Percentiles rank a stretch among this genome's conserved stretches.
Evolutionary conservation across 2,797 vertebrate species (phyloP).

Genomic region (Anguilla obscura): DNA sequence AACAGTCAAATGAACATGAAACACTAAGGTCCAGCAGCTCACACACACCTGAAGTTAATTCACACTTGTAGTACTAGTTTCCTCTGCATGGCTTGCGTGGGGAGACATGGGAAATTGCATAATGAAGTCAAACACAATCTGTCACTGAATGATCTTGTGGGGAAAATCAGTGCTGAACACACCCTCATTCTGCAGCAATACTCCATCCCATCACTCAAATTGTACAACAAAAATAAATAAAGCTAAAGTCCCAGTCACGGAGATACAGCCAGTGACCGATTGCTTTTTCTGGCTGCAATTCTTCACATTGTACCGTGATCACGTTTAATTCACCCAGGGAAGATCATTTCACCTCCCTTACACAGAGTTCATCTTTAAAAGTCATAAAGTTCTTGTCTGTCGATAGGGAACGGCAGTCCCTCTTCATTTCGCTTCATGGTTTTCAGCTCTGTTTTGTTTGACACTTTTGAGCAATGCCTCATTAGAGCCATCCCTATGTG

Average conservation of each 20-base stretch:
- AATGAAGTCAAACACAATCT: neutral
- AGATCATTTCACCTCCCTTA: neutral
- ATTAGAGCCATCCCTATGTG: constrained; percentile 55
- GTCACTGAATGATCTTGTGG: neutral
- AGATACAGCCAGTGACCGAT: neutral
- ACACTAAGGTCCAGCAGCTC: neutral
- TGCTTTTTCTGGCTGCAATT: neutral
- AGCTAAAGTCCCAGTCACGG: neutral
- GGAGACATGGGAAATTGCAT: neutral
- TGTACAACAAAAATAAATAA: neutral
- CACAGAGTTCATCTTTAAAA: constrained; percentile 9
- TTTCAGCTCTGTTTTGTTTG: constrained; percentile 48
- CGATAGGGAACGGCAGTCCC: neutral
- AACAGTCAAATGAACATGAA: neutral
- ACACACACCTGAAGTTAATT: neutral
- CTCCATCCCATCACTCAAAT: neutral
- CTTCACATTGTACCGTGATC: neutral
- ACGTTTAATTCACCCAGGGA: constrained; percentile 3
- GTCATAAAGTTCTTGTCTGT: constrained; percentile 25
- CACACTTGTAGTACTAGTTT: neutral
- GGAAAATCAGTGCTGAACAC: neutral
- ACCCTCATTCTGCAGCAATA: neutral
- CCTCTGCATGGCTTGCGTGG: neutral
- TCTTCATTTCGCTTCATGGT: constrained; percentile 38
- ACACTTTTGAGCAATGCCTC: constrained; percentile 57